A percentile compares a stretch with the other conserved stretches of the same genome.
These are phyloP conservation scores for Erebia aethiops DNA, from an alignment of 2,888 invertebrate genomes.

Conservation along the genomic window DNA sequence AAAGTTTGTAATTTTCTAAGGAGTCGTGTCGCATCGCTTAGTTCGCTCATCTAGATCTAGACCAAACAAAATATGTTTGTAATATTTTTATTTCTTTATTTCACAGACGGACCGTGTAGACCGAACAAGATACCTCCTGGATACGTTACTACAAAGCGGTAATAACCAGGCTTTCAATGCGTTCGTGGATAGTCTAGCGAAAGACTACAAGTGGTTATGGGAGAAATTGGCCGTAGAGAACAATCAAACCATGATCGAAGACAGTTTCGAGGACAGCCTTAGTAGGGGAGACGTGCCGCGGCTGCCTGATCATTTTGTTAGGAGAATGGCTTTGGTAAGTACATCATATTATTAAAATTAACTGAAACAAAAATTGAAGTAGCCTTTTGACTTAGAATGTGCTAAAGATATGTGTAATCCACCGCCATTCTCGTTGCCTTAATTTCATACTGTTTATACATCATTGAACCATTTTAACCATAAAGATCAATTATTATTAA, in stretches of 20 bases:
- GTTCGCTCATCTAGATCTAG: too few relatives aligned
- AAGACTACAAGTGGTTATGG: constrained; percentile 83
- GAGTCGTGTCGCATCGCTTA: too few relatives aligned
- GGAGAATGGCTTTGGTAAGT: constrained; percentile 77
- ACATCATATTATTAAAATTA: too few relatives aligned
- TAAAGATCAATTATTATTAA: too few relatives aligned
- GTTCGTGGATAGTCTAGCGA: constrained; percentile 80
- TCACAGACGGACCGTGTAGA: constrained; percentile 67
- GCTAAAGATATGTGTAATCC: too few relatives aligned
- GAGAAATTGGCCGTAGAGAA: constrained; percentile 68
- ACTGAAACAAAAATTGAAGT: too few relatives aligned
- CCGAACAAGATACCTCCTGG: constrained; percentile 65
- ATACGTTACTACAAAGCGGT: constrained; percentile 66
- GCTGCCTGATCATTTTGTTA: constrained; percentile 80
- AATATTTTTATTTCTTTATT: neutral
- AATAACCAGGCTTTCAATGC: constrained; percentile 74
- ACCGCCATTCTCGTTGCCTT: too few relatives aligned
- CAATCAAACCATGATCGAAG: constrained; percentile 60
- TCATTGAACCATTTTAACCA: too few relatives aligned
- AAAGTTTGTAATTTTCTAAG: too few relatives aligned
- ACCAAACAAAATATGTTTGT: neutral
- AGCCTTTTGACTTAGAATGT: too few relatives aligned
- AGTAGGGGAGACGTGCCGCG: constrained; percentile 83
- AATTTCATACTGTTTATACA: too few relatives aligned
- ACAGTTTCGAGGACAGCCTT: constrained; percentile 77